Evolutionary conservation across 1,140 invertebrate species (phyloP).

Genomic region (Zaprionus gabonicus): DNA sequence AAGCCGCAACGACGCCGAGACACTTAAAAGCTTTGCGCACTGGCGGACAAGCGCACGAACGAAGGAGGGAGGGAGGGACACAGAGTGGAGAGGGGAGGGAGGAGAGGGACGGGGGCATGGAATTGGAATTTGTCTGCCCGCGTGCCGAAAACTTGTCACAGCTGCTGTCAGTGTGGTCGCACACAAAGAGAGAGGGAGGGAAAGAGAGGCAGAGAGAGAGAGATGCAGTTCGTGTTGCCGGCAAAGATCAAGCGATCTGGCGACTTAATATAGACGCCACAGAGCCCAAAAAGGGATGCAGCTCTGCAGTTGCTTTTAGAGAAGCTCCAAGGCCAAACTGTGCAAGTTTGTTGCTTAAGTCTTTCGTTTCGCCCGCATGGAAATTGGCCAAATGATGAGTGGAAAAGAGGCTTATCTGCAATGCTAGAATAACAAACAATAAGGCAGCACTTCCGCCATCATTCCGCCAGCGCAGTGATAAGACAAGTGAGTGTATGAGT

Average conservation of each 20-base stretch:
- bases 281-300: background rate
- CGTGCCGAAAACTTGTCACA: constrained; percentile 84
- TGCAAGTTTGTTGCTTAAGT: constrained; percentile 68
- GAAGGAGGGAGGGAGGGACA: background rate
- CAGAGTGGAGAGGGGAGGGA: background rate
- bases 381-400: constrained; percentile 62
- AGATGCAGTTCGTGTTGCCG: constrained; percentile 38
- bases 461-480: constrained; percentile 60
- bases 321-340: background rate
- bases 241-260: constrained; percentile 64
- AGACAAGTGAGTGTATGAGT: constrained; percentile 31
- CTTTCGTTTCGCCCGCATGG: constrained; percentile 70
- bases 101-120: constrained; percentile 13
- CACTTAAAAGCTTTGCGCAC: constrained; percentile 80
- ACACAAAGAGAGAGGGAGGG: background rate
- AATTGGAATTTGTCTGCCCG: constrained; percentile 77
- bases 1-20: constrained; percentile 78
- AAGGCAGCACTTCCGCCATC: constrained; percentile 78
- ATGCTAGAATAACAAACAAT: constrained; percentile 53
- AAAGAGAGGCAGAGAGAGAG: background rate
- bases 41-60: constrained; percentile 23
- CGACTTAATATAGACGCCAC: constrained; percentile 77
- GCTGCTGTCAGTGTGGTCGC: constrained; percentile 51
- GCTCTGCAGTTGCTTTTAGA: background rate
- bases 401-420: constrained; percentile 52